Base-by-base conservation (phyloP, 2,888 invertebrate genomes). In the Cordilura impudica region DNA sequence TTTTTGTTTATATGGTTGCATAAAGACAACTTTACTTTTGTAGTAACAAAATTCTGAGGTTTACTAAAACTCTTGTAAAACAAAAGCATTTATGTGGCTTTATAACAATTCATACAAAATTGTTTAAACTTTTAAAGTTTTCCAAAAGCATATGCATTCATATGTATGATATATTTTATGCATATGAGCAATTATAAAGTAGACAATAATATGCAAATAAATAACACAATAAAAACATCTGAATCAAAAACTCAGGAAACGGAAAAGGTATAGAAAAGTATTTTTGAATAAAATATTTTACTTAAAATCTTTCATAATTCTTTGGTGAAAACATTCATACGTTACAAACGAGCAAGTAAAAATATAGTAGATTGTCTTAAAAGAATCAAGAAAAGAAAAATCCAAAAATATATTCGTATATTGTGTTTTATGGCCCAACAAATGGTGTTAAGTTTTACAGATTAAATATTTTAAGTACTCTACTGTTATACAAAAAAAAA, bases 31-130 rank as follows among this genome's bases (percentile, higher is more conserved):
- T 71, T 65, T 18, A 51, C 23, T 60, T 53, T 23, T 43, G 19
- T 63, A 56, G 49, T 45, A 53, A 56, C 56, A 72, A 58, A 79
- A 67, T 75, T 79, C 58, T 67, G 71, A 58, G 49, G 43, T 53
- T 49, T 69, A 61, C 66, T 71, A 54, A 66, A 51, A 65, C 51
- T 78, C 56, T 54, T 56, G 35, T 47, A n/a, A n/a, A n/a, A 75
- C 63, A 75, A 75, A 73, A 79, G 45, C 71, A 29, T 79, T 79
- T 75, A 71, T 79, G 78, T 72, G 79, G 75, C 71, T 75, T 72
- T 72, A 26, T 39, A 75, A 47, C 74, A 75, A 75, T 75, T 75
- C 72, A 72, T 79, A 75, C 63, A 79, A 75, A 79, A 79, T 67
- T 58, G 71, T 71, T 79, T 72, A 75, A 75, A 75, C 75, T 79